Percentiles rank a stretch among this genome's conserved stretches.
These are phyloP conservation scores for Zoanthus solanderi DNA, from an alignment of 92 coral and sea anemone species.

Conservation along the genomic window DNA sequence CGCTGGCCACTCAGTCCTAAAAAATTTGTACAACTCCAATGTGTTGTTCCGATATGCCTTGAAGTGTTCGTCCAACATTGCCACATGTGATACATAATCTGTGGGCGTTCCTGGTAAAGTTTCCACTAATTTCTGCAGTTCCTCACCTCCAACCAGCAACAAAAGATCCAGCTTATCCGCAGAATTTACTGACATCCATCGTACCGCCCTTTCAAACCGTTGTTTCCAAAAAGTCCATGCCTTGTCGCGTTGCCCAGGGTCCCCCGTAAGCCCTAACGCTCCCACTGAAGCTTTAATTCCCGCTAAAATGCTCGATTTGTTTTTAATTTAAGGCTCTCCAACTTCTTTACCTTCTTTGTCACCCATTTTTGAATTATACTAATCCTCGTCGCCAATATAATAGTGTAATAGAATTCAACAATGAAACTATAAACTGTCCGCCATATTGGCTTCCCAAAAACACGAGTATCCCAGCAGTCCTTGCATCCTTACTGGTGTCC, in stretches of 20 bases:
- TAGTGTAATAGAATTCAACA: too few relatives aligned
- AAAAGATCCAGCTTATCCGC: conserved; percentile 40
- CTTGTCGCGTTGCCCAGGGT: not conserved
- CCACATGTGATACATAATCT: conserved; percentile 6
- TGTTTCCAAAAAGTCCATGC: conserved; percentile 5
- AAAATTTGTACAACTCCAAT: conserved; percentile 43
- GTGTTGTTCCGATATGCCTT: conserved; percentile 44
- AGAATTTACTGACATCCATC: not conserved
- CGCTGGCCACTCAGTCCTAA: conserved; percentile 49
- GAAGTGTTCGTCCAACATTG: conserved; percentile 27
- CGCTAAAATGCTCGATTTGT: not conserved
- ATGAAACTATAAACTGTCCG: too few relatives aligned
- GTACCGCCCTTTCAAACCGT: not conserved
- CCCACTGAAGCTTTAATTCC: conserved; percentile 2
- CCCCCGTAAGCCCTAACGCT: not conserved
- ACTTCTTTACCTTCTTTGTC: too few relatives aligned
- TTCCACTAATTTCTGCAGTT: conserved; percentile 54
- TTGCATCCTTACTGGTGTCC: too few relatives aligned
- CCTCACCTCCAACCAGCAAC: conserved; percentile 58
- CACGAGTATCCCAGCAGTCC: too few relatives aligned
- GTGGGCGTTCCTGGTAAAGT: conserved; percentile 56
- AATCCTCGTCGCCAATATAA: too few relatives aligned
- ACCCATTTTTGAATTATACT: too few relatives aligned
- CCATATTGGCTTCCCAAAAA: too few relatives aligned
- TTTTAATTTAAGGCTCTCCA: too few relatives aligned